Base-by-base conservation (phyloP, 2,888 invertebrate species). In the Pristionchus mayeri region DNA sequence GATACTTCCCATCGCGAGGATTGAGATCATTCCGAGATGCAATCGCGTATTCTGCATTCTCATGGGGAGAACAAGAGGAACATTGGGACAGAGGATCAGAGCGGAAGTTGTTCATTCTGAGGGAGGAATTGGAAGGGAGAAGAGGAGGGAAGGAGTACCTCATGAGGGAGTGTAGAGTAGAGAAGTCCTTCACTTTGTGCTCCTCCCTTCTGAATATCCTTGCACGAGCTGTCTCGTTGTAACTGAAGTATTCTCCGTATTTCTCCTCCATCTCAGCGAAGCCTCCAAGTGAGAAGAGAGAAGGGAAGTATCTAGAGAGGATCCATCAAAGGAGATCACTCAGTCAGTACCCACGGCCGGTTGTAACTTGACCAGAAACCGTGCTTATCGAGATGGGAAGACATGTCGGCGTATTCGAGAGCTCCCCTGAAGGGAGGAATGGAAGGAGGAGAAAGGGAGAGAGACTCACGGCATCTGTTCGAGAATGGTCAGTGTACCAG, bases 11-110 rank as follows among this genome's bases (percentile, higher is more conserved):
- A 60, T 80, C 48, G 24, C 1, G 3, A 9, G 80, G 80, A 80
- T 80, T 80, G n/a, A 80, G 57, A 80, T 80, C 80, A n/a, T 54
- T 57, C n/a, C 80, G 34, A 13, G 80, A 54, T 57, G 80, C 80
- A 57, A 80, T 80, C 3, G 80, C 60, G 30, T 44, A 80, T 37
- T 54, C 80, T 0, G 80, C 80, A 57, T 54, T 57, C 24, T 80
- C 54, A 18, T 54, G 80, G 37, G 80, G 80, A 21, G 40, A 40
- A 60, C 80, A 80, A 0, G 34, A 50, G 2, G n/a, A n/a, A 27
- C 80, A 80, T 24, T 50, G 57, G 57, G 80, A 80, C 24, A 57
- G 57, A 2, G 54, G 57, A 60, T 80, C 80, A 27, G 37, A 40
- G 0, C 4, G 48, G 57, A 24, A 80, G 18, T 80, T 60, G 37